Percentiles rank a stretch among this genome's conserved stretches.
These are phyloP conservation scores for Heliconius melpomene DNA, from an alignment of 1,140 invertebrate species.

Conservation along the genomic window DNA sequence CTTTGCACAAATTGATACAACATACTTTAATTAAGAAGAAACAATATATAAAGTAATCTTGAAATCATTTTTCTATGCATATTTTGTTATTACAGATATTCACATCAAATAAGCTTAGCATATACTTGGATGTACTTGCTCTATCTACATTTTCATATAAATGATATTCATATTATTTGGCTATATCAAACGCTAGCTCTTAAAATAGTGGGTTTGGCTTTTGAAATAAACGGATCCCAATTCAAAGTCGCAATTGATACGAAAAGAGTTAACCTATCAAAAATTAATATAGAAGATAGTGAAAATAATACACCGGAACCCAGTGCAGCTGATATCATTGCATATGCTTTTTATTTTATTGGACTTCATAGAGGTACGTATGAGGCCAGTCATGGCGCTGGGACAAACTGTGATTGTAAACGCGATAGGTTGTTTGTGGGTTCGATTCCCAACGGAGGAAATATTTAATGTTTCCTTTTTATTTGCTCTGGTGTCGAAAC, in stretches of 20 bases:
- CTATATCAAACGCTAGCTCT: constrained; percentile 67
- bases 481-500: too few species aligned
- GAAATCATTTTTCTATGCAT: neutral
- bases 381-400: too few species aligned
- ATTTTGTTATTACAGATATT: constrained; percentile 52
- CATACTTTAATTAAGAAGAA: too few species aligned
- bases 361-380: constrained; percentile 68
- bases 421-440: too few species aligned
- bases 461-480: too few species aligned
- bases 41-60: too few species aligned
- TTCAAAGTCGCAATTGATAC: constrained; percentile 34
- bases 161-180: constrained; percentile 55
- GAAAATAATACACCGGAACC: constrained; percentile 44
- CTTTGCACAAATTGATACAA: too few species aligned
- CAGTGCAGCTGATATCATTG: constrained; percentile 59
- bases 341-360: constrained; percentile 69
- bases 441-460: too few species aligned
- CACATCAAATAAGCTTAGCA: constrained; percentile 63
- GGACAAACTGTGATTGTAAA: too few species aligned
- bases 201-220: constrained; percentile 67
- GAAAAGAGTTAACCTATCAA: constrained; percentile 32
- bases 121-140: constrained; percentile 66
- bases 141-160: constrained; percentile 53
- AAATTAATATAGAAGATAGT: constrained; percentile 38
- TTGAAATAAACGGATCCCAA: constrained; percentile 56